phyloP scores from a whole-genome alignment of 2,113 vertebrate species.

The Variabilichromis moorii region DNA sequence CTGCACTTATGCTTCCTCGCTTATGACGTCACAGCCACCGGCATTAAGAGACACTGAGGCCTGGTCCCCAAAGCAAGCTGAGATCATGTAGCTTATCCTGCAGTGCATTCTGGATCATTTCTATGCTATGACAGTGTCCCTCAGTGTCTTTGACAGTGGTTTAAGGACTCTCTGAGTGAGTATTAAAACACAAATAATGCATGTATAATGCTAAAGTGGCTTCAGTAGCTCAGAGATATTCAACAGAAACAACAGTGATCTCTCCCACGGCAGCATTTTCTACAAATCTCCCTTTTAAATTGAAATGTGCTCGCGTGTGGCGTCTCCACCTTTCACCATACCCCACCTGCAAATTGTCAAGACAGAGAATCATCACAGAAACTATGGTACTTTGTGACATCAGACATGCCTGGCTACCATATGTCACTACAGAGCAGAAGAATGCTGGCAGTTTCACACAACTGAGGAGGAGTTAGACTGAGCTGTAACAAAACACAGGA shows the following conservation, averaged over 20 bases:
- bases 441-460: background rate
- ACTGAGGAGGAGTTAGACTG: background rate
- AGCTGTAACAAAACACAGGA: background rate
- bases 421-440: background rate
- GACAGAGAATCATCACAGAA: background rate
- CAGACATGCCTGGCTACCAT: background rate
- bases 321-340: background rate
- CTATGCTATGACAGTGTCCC: background rate
- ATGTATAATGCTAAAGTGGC: background rate
- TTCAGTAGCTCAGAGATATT: background rate
- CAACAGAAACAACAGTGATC: background rate
- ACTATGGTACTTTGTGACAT: background rate
- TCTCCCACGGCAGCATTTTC: background rate
- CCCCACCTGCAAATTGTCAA: conserved; percentile 9
- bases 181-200: background rate
- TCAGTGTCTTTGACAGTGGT: background rate
- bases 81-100: background rate
- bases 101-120: background rate
- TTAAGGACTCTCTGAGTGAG: background rate
- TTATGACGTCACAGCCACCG: background rate
- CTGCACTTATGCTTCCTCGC: background rate
- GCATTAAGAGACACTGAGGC: background rate
- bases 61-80: background rate
- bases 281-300: background rate
- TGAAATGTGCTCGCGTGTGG: background rate